Conservation (phyloP, 2,888 invertebrate genomes). For the Crocallis elinguaria region DNA sequence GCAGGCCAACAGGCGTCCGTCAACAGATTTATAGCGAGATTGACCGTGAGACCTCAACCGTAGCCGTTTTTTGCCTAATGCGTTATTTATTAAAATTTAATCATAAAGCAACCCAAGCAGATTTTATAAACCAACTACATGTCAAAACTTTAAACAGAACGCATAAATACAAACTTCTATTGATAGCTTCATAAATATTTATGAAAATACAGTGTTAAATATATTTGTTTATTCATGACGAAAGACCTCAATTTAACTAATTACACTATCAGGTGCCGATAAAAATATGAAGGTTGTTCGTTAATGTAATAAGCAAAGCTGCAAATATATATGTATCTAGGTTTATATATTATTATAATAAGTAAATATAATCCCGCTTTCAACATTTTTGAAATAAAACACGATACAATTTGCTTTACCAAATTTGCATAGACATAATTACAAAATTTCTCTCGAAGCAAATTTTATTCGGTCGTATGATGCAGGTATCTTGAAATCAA, state of each 20-base stretch:
- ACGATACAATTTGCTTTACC: not conserved
- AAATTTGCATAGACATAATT: not conserved
- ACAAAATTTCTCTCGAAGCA: too few species aligned
- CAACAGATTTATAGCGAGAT: constrained; percentile 79
- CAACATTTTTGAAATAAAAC: not conserved
- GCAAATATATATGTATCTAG: constrained; percentile 12
- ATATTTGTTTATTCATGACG: constrained; percentile 60
- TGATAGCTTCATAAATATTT: constrained; percentile 65
- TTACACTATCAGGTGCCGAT: constrained; percentile 51
- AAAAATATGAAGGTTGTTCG: constrained; percentile 45
- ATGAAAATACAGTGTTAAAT: constrained; percentile 49
- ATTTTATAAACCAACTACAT: constrained; percentile 62
- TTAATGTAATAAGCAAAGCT: constrained; percentile 29
- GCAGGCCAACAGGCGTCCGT: constrained; percentile 56
- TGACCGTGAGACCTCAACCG: constrained; percentile 81
- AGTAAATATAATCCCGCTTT: not conserved
- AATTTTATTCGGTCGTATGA: too few species aligned
- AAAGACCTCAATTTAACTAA: constrained; percentile 58
- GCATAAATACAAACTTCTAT: constrained; percentile 62
- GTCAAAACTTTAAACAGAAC: constrained; percentile 63
- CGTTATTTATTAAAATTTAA: constrained; percentile 81
- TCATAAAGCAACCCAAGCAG: constrained; percentile 71
- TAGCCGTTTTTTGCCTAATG: constrained; percentile 79
- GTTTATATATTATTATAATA: constrained; percentile 1
- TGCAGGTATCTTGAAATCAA: too few species aligned